Evolutionary conservation across 2,888 invertebrate genomes (phyloP).

Genomic region (Pecten maximus): DNA sequence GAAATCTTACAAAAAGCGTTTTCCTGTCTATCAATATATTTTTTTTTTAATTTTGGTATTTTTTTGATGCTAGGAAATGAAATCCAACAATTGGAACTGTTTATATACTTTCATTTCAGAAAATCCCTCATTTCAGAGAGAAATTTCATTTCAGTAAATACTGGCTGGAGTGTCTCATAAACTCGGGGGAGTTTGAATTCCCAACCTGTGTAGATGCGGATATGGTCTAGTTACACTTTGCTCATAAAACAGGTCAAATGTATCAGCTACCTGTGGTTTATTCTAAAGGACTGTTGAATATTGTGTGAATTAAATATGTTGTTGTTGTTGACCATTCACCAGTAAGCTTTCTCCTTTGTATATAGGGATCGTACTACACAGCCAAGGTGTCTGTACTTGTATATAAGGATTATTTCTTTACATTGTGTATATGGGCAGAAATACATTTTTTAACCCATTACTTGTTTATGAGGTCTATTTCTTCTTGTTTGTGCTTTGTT

Average conservation of each 20-base stretch:
- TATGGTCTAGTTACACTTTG: too few relatives aligned
- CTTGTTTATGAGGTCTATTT: constrained; percentile 13
- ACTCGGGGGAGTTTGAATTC: too few relatives aligned
- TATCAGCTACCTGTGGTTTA: neutral
- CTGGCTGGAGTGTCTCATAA: too few relatives aligned
- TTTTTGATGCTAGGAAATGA: too few relatives aligned
- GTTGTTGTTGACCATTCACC: neutral
- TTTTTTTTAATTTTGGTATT: too few relatives aligned
- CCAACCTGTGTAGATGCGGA: too few relatives aligned
- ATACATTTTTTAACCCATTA: constrained; percentile 13
- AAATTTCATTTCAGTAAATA: too few relatives aligned
- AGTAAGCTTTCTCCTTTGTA: neutral
- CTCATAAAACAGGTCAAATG: neutral
- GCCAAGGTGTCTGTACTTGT: neutral
- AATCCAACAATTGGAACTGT: too few relatives aligned
- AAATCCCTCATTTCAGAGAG: too few relatives aligned
- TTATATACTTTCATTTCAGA: too few relatives aligned
- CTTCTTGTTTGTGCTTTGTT: neutral
- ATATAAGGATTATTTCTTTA: neutral
- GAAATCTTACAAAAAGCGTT: too few relatives aligned
- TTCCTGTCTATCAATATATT: too few relatives aligned
- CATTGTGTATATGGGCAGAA: neutral
- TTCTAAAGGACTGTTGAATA: neutral
- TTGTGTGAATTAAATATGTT: neutral
- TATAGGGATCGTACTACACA: neutral